Percentiles rank a stretch among this genome's conserved stretches.
phyloP scores from a whole-genome alignment of 1,140 invertebrate genomes.

The Teleopsis dalmanni region DNA sequence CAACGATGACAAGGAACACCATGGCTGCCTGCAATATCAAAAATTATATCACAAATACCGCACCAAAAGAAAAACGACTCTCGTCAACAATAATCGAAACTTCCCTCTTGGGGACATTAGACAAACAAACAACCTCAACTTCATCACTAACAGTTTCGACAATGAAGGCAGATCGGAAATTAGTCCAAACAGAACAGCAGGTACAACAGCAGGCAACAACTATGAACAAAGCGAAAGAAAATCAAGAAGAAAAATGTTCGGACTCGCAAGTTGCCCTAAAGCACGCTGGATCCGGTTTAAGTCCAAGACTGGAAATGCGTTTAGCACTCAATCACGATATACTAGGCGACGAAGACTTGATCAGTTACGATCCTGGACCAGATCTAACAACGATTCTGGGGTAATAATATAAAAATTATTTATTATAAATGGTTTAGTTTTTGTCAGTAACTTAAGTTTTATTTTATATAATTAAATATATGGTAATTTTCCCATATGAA shows the following conservation, averaged over 20 bases:
- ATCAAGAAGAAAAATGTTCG: slow-evolving; percentile 41
- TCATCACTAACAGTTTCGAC: slow-evolving; percentile 43
- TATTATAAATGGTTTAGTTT: not conserved
- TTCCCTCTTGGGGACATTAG: slow-evolving; percentile 33
- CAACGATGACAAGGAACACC: not conserved
- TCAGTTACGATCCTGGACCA: slow-evolving; percentile 44
- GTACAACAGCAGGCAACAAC: slow-evolving; percentile 43
- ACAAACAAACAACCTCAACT: slow-evolving; percentile 24
- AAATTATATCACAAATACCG: slow-evolving; percentile 18
- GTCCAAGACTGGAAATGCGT: slow-evolving; percentile 55
- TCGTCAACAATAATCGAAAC: slow-evolving; percentile 44
- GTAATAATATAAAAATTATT: slow-evolving; percentile 21
- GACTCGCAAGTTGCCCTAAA: slow-evolving; percentile 47
- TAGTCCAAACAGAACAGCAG: slow-evolving; percentile 40
- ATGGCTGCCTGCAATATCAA: slow-evolving; percentile 25
- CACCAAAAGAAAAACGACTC: slow-evolving; percentile 18
- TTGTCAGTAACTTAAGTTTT: not conserved
- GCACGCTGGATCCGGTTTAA: slow-evolving; percentile 44
- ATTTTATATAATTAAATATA: not conserved
- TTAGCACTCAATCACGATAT: slow-evolving; percentile 49
- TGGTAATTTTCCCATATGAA: no score
- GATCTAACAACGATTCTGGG: slow-evolving; percentile 45
- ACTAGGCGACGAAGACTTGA: slow-evolving; percentile 45
- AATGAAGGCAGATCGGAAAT: slow-evolving; percentile 38
- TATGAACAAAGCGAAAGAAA: slow-evolving; percentile 27